phyloP scores from a whole-genome alignment of 2,113 vertebrate genomes.

The Podocnemis expansa region DNA sequence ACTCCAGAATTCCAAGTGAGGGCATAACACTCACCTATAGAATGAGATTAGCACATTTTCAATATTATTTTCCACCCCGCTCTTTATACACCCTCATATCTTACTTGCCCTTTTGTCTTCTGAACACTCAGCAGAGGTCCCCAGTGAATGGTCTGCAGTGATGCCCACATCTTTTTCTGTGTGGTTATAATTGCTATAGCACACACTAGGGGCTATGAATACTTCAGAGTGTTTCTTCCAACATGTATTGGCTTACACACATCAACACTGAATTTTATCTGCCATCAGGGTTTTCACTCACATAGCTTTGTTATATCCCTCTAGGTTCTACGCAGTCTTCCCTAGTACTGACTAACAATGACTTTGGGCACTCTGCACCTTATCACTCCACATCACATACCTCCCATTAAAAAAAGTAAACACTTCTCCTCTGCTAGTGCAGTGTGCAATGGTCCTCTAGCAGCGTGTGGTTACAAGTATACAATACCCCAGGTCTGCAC shows the following conservation, averaged over 20 bases:
- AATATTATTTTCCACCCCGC: background rate
- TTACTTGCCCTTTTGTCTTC: background rate
- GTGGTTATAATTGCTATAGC: background rate
- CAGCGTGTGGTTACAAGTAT: background rate
- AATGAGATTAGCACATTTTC: background rate
- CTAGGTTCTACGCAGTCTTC: background rate
- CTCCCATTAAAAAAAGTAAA: background rate
- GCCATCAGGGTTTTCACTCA: background rate
- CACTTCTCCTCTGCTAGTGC: background rate
- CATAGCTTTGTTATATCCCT: background rate
- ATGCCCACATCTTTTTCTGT: background rate
- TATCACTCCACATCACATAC: background rate
- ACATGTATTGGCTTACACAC: background rate
- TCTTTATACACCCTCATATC: background rate
- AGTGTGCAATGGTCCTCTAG: background rate
- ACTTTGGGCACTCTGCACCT: background rate
- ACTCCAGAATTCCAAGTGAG: too few relatives aligned
- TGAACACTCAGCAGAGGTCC: background rate
- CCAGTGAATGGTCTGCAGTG: background rate
- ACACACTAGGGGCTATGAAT: background rate
- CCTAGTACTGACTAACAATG: background rate
- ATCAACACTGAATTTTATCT: background rate
- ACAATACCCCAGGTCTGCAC: background rate
- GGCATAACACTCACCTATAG: background rate
- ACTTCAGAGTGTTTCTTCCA: background rate